Conservation (phyloP, 2,888 invertebrate genomes). For the Platynereis dumerilii region DNA sequence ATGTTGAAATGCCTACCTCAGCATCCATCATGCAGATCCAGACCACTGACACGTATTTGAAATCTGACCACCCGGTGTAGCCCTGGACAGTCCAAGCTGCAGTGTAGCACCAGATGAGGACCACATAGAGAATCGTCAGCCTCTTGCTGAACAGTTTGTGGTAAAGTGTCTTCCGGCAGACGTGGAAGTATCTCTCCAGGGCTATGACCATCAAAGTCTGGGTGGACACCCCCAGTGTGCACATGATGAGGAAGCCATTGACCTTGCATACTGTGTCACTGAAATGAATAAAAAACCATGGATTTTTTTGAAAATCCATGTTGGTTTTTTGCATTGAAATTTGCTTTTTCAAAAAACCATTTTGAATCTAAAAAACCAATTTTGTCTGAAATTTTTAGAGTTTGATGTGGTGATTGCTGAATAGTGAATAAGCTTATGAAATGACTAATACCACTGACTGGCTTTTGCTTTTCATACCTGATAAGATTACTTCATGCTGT, state of each 20-base stretch:
- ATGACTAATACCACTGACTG: too few species aligned
- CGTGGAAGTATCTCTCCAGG: slow-evolving; percentile 28
- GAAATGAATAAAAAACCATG: slow-evolving; percentile 4
- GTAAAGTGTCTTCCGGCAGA: slow-evolving; percentile 17
- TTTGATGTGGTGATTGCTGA: too few species aligned
- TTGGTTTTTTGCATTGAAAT: too few species aligned
- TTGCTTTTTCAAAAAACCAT: too few species aligned
- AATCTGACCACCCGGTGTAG: slow-evolving; percentile 30
- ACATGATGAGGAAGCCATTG: slow-evolving; percentile 31
- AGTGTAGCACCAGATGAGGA: slow-evolving; percentile 23
- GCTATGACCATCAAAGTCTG: slow-evolving; percentile 32
- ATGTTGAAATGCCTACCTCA: background rate
- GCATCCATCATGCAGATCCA: slow-evolving; percentile 27
- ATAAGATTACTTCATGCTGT: too few species aligned
- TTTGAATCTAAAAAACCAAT: too few species aligned
- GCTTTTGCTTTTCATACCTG: too few species aligned
- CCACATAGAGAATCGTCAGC: slow-evolving; percentile 7
- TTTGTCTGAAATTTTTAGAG: too few species aligned
- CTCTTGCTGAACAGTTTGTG: slow-evolving; percentile 9
- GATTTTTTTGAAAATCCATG: too few species aligned
- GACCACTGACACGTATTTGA: slow-evolving; percentile 17
- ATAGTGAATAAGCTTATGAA: too few species aligned
- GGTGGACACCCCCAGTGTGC: slow-evolving; percentile 28
- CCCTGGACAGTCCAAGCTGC: slow-evolving; percentile 26
- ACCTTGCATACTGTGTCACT: slow-evolving; percentile 22